Base-by-base conservation (phyloP, 53 echinoderm and acorn worm genomes). In the Antedon mediterranea region DNA sequence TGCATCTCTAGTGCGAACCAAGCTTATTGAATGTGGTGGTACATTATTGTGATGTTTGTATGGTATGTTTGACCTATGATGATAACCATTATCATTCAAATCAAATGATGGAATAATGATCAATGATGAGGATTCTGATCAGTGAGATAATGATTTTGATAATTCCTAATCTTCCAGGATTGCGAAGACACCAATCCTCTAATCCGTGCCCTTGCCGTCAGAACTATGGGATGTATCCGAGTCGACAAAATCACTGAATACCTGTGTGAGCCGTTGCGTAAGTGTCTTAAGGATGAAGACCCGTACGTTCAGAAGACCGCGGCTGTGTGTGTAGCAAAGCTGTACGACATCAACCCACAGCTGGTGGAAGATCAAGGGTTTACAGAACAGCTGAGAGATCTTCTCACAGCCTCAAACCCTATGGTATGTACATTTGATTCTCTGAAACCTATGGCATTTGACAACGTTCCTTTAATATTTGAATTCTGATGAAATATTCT, bases 241-340 rank as follows among this genome's bases (percentile, higher is more conserved):
- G 94, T 94, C 73, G 94, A 94, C 76, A 94, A 94, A 84, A 94
- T 94, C 85, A 94, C 94, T 0, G 94, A 91, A 70, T 94, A 94
- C 82, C 91, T 94, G 27, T 94, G 94, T 34, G 94, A 94, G 75
- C 94, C 94, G 20, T 85, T 94, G 74, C 78, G 94, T 41, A 94
- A 94, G 76, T 94, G 94, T 43, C 85, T 94, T 34, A 94, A 94
- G 80, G 94, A 94, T 41, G 94, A 94, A 75, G 94, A 94, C 43
- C 94, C 94, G 0, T 94, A 94, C 31, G 94, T 94, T 43, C 94
- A 90, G 89, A 94, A 94, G 87, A 94, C 94, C 0, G 91, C 94
- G 0, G 94, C 94, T 7, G 94, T 94, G 13, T 94, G 94, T 74
- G 94, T 94, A 29, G 94, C 94, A 78, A 94, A 94, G 81, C 89